phyloP scores from a whole-genome alignment of 1,140 invertebrate species.

The Geopemphigus sp. region DNA sequence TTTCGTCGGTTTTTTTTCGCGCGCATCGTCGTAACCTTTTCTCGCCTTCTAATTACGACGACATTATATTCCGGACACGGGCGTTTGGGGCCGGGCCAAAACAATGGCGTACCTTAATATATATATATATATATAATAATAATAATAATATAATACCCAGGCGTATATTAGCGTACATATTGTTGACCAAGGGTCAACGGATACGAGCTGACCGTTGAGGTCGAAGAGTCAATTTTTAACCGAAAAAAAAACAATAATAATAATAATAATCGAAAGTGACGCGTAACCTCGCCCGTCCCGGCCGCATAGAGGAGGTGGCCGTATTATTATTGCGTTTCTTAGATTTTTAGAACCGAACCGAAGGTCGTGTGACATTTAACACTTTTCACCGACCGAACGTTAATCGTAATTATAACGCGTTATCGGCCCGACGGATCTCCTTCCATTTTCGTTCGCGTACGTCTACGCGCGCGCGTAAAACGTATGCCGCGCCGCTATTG shows the following conservation, averaged over 20 bases:
- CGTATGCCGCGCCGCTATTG: too few relatives aligned
- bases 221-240: constrained; percentile 22
- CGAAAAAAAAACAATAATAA: too few relatives aligned
- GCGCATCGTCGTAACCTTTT: not conserved
- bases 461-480: too few relatives aligned
- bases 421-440: not conserved
- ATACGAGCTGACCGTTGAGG: constrained; percentile 22
- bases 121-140: constrained; percentile 7
- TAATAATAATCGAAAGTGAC: constrained; percentile 21
- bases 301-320: too few relatives aligned
- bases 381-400: constrained; percentile 19
- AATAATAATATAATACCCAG: too few relatives aligned
- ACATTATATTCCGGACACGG: constrained; percentile 20
- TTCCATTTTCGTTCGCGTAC: not conserved
- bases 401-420: not conserved
- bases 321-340: not conserved
- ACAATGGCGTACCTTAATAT: constrained; percentile 7
- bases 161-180: constrained; percentile 10
- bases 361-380: constrained; percentile 44
- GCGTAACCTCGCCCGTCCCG: not conserved
- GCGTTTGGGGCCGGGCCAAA: constrained; percentile 25
- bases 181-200: constrained; percentile 28
- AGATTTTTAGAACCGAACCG: not conserved
- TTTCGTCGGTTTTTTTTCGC: not conserved
- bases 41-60: not conserved